Conservation (phyloP, 2,888 invertebrate genomes). For the Marronus borbonicus region DNA sequence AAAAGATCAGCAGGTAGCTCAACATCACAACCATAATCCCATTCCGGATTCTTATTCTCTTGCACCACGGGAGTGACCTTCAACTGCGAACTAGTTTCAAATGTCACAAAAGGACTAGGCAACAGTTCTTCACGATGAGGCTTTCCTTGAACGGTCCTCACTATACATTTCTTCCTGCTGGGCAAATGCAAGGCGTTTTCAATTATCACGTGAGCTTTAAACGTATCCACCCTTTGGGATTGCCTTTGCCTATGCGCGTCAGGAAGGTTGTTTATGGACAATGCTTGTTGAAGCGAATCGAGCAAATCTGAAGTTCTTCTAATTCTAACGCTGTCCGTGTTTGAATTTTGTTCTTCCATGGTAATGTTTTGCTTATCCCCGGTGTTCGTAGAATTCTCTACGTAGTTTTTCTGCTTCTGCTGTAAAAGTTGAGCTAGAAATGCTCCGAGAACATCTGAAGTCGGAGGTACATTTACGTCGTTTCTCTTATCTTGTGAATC, state of each 20-base stretch:
- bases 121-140: conserved; percentile 67
- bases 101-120: conserved; percentile 77
- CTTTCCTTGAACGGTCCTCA: conserved; percentile 58
- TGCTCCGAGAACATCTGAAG: conserved; percentile 55
- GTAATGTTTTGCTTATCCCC: conserved; percentile 54
- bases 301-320: conserved; percentile 66
- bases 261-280: conserved; percentile 57
- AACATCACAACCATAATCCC: conserved; percentile 74
- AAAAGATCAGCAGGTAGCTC: conserved; percentile 71
- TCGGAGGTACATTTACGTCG: conserved; percentile 32
- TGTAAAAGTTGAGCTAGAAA: conserved; percentile 61
- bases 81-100: conserved; percentile 70
- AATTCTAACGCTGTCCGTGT: conserved; percentile 49
- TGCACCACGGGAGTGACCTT: conserved; percentile 72
- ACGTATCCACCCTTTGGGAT: conserved; percentile 21
- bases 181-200: conserved; percentile 75
- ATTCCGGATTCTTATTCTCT: conserved; percentile 72
- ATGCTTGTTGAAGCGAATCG: conserved; percentile 66
- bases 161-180: conserved; percentile 65
- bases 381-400: conserved; percentile 64
- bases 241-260: background rate
- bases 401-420: conserved; percentile 58
- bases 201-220: conserved; percentile 72
- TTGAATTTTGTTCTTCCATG: conserved; percentile 33
- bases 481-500: conserved; percentile 22